Evolutionary conservation across 2,888 invertebrate species (phyloP), one percentile per base, ranked within the genome.

Genomic region (Amphipoea lucens): DNA sequence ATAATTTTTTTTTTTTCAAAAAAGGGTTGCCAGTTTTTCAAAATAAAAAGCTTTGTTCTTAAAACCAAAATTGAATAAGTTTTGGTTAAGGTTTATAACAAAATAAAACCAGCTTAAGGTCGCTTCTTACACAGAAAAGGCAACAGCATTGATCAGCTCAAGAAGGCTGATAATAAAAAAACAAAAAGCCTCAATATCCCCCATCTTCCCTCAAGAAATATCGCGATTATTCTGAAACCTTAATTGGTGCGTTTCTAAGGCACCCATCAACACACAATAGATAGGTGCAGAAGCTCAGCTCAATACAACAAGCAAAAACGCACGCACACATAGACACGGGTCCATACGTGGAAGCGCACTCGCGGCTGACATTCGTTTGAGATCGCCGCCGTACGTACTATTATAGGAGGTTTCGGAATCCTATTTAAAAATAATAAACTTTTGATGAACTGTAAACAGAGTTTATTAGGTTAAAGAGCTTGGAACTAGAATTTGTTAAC

Each of bases 191-290:
- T 20, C 42, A 54, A 54, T 3, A 20, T 42, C 0, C 23, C 7
- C 1, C n/a, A 45, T 9, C 14, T 14, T 48, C 36, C 12, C 14
- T n/a, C 20, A 40, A 48, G 51, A 76, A 79, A 73, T 78, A 63
- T 76, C 57, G 23, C 48, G 75, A 57, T 74, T 36, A 81, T 48
- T 81, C 20, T 48, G 14, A 40, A 29, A 82, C 65, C 40, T 74
- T n/a, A 40, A 82, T 79, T 40, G 63, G 9, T n/a, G 20, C 54
- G 20, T 45, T 45, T 36, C 78, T 36, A 23, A 23, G 45, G 11
- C 1, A 57, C 1, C 14, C 57, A 0, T 63, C n/a, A 40, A 71
- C 5, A 20, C 14, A 63, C n/a, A 63, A 71, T 6, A n/a, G 4
- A 29, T 17, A 48, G 0, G 0, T 54, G 11, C 74, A 74, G 62